Conservation (phyloP, 2,113 vertebrate genomes). For the Leucoraja erinaceus region DNA sequence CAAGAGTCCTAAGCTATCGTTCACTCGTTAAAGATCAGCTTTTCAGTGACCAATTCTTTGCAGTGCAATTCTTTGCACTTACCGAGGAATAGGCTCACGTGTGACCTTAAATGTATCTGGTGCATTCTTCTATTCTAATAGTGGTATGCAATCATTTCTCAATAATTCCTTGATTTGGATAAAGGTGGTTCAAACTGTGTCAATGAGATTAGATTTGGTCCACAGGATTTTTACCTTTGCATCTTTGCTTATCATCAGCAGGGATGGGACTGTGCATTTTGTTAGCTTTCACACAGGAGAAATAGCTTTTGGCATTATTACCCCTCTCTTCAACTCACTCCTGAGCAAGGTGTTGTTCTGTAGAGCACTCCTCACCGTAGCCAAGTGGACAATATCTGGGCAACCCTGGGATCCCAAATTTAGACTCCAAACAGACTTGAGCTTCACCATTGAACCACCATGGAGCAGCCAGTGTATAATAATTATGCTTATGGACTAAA, state of each 20-base stretch:
- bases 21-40: not conserved
- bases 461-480: not conserved
- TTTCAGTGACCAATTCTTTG: not conserved
- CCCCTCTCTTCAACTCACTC: not conserved
- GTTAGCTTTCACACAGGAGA: too few species aligned
- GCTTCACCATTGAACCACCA: not conserved
- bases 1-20: not conserved
- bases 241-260: not conserved
- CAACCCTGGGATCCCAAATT: not conserved
- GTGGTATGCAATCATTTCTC: constrained; percentile 6
- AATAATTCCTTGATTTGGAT: not conserved
- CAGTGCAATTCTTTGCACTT: not conserved
- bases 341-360: not conserved
- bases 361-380: not conserved
- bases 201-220: not conserved
- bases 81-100: too few species aligned
- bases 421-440: not conserved
- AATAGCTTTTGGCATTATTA: not conserved
- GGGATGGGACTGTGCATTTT: not conserved
- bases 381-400: not conserved
- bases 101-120: not conserved
- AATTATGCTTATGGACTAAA: too few species aligned
- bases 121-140: not conserved
- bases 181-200: not conserved
- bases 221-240: not conserved